Conservation (phyloP, 53 echinoderm and acorn worm genomes). For the Holothuria leucospilota region DNA sequence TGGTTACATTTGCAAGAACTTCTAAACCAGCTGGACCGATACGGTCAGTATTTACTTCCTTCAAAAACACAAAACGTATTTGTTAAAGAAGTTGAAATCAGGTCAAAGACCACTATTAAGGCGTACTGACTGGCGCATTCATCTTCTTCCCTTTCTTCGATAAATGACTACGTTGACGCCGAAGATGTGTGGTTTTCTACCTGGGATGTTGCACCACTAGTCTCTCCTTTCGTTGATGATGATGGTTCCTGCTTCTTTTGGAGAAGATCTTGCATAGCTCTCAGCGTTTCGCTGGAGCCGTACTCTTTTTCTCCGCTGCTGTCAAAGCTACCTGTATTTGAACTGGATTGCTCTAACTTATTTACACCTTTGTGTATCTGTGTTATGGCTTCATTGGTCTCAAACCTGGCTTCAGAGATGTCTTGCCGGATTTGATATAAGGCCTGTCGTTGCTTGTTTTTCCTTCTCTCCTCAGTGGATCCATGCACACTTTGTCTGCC, state of each 20-base stretch:
- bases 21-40: too few species aligned
- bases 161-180: slow-evolving; percentile 3
- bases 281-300: slow-evolving; percentile 78
- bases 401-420: slow-evolving; percentile 80
- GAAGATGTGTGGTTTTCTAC: background rate
- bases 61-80: background rate
- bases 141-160: background rate
- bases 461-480: slow-evolving; percentile 53
- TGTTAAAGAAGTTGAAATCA: slow-evolving; percentile 17
- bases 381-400: slow-evolving; percentile 76
- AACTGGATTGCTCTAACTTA: slow-evolving; percentile 40
- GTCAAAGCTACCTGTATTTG: slow-evolving; percentile 51
- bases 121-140: background rate
- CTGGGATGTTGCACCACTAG: background rate
- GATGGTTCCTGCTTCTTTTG: slow-evolving; percentile 32
- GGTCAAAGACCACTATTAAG: slow-evolving; percentile 22
- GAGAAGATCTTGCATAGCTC: slow-evolving; percentile 79
- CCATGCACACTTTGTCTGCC: slow-evolving; percentile 72
- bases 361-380: slow-evolving; percentile 74
- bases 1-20: too few species aligned
- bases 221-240: background rate
- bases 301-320: slow-evolving; percentile 65
- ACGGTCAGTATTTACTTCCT: background rate
- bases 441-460: slow-evolving; percentile 75
- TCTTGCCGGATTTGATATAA: slow-evolving; percentile 79